phyloP scores from a whole-genome alignment of 2,113 vertebrate genomes.

The Chaetura pelagica region DNA sequence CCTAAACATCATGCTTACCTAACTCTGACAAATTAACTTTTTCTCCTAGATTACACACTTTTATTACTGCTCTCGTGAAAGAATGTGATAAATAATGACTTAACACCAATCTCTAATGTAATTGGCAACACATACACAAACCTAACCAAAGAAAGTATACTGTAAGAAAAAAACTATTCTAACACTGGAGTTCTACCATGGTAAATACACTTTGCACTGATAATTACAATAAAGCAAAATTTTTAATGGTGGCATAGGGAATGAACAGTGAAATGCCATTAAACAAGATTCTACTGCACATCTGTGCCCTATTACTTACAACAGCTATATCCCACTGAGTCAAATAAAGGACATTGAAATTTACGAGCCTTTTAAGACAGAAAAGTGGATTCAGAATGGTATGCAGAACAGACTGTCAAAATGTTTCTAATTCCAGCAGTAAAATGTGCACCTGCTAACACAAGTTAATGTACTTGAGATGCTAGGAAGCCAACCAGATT shows the following conservation, averaged over 20 bases:
- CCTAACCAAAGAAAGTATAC: slow-evolving; percentile 80
- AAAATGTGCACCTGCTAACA: slow-evolving; percentile 81
- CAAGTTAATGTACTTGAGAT: slow-evolving; percentile 76
- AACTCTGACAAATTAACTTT: slow-evolving; percentile 85
- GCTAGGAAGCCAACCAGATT: slow-evolving; percentile 74
- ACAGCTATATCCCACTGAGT: slow-evolving; percentile 82
- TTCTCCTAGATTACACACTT: slow-evolving; percentile 85
- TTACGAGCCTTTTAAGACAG: slow-evolving; percentile 81
- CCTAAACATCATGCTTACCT: slow-evolving; percentile 87
- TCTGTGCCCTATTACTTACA: slow-evolving; percentile 82
- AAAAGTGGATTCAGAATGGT: slow-evolving; percentile 80
- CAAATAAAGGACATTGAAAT: slow-evolving; percentile 81
- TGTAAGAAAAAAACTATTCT: slow-evolving; percentile 77
- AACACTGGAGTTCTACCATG: slow-evolving; percentile 84
- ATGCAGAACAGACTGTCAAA: slow-evolving; percentile 80
- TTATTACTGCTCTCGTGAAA: slow-evolving; percentile 84
- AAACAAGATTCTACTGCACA: slow-evolving; percentile 82
- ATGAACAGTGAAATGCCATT: slow-evolving; percentile 82
- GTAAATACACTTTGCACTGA: slow-evolving; percentile 85
- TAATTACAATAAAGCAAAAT: slow-evolving; percentile 83
- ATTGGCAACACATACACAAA: slow-evolving; percentile 84
- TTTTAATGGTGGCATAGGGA: slow-evolving; percentile 80
- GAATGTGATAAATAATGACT: slow-evolving; percentile 85
- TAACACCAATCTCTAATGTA: slow-evolving; percentile 85
- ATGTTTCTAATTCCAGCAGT: slow-evolving; percentile 75